phyloP scores from a whole-genome alignment of 2,888 invertebrate species.

The Cryptus viduatorius region DNA sequence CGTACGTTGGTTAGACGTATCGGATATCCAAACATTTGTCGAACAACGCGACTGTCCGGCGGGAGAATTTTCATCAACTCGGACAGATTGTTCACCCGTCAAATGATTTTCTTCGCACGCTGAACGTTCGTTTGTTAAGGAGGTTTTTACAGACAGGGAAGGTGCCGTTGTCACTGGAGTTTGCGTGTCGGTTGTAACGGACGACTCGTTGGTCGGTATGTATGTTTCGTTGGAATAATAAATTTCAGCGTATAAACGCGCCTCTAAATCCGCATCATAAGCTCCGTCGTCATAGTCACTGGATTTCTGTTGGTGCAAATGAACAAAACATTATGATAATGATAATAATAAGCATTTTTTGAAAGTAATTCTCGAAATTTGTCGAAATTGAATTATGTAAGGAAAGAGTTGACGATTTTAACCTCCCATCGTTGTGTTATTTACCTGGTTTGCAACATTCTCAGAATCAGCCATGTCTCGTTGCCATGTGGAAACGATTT shows the following conservation, averaged over 20 bases:
- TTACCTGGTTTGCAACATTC: constrained; percentile 56
- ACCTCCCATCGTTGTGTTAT: constrained; percentile 24
- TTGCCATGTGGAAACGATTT: constrained; percentile 36
- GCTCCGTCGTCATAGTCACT: constrained; percentile 36
- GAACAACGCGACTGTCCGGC: neutral
- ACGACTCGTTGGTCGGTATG: constrained; percentile 41
- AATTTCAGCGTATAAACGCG: constrained; percentile 78
- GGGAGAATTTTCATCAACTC: neutral
- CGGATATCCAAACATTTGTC: constrained; percentile 6
- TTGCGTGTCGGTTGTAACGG: neutral
- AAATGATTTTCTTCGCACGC: neutral
- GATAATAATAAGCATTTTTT: neutral
- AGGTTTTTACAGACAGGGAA: neutral
- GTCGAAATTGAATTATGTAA: constrained; percentile 51
- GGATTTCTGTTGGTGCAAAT: constrained; percentile 38
- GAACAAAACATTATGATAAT: neutral
- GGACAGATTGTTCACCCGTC: neutral
- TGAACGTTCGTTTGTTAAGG: neutral
- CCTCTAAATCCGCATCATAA: constrained; percentile 74
- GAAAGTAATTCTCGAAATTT: neutral
- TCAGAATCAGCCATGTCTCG: constrained; percentile 59
- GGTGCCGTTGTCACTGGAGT: neutral
- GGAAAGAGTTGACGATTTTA: constrained; percentile 18
- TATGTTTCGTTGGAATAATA: constrained; percentile 75
- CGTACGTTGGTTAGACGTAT: too few relatives aligned